Evolutionary conservation across 2,797 vertebrate genomes (phyloP).

Genomic region (Spea hammondii): DNA sequence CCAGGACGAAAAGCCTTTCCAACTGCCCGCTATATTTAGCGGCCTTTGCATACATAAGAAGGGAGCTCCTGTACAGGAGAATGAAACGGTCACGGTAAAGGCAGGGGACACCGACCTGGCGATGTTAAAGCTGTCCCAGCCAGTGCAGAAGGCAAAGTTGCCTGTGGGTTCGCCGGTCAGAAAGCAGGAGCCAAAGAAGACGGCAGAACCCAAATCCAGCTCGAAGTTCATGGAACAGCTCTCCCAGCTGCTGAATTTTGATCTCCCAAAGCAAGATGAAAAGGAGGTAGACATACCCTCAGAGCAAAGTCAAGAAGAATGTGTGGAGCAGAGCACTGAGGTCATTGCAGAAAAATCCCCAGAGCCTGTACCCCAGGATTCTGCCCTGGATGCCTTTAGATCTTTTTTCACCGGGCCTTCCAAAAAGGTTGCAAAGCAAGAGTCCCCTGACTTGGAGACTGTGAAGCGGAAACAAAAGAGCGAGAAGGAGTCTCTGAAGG

Average conservation of each 20-base stretch:
- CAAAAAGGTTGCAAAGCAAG: conserved; percentile 74
- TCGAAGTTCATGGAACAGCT: conserved; percentile 76
- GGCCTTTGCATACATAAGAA: conserved; percentile 89
- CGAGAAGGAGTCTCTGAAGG: conserved; percentile 86
- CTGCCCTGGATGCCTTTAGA: conserved; percentile 83
- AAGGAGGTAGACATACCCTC: conserved; percentile 38
- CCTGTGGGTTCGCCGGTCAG: conserved; percentile 65
- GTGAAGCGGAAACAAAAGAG: conserved; percentile 85
- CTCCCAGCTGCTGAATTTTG: conserved; percentile 74
- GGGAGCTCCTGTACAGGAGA: conserved; percentile 74
- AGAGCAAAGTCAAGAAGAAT: conserved; percentile 44
- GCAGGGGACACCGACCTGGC: conserved; percentile 87
- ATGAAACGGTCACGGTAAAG: conserved; percentile 85
- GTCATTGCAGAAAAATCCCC: conserved; percentile 50
- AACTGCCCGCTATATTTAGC: conserved; percentile 90
- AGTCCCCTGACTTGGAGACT: conserved; percentile 79
- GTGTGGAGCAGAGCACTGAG: conserved; percentile 43
- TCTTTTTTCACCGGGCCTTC: conserved; percentile 75
- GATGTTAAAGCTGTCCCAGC: conserved; percentile 84
- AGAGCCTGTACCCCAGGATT: conserved; percentile 66
- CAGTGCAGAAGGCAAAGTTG: conserved; percentile 83
- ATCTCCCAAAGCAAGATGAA: conserved; percentile 67
- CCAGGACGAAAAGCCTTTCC: conserved; percentile 76
- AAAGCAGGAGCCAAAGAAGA: conserved; percentile 63
- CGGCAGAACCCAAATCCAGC: conserved; percentile 70